Percentiles rank a stretch among this genome's conserved stretches.
Evolutionary conservation across 2,888 invertebrate genomes (phyloP).

Genomic region (Spodoptera littoralis): DNA sequence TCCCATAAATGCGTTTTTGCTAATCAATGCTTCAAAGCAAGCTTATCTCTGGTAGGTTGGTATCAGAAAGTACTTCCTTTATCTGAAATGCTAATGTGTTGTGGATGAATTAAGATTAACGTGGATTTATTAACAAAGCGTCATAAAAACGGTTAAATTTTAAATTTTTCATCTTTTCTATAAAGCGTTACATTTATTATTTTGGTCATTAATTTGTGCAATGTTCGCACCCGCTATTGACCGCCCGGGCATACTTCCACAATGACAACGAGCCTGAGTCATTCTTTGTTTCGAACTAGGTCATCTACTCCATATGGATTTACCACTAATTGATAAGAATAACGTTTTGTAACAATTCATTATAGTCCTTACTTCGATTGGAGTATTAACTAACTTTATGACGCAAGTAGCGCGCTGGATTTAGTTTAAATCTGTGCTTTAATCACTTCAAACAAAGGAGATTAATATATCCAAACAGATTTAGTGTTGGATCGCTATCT

Average conservation of each 20-base stretch:
- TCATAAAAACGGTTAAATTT: neutral
- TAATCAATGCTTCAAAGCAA: neutral
- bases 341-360: constrained; percentile 56
- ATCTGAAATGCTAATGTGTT: neutral
- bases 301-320: constrained; percentile 75
- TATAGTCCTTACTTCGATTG: constrained; percentile 41
- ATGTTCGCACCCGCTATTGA: constrained; percentile 24
- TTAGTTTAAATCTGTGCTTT: constrained; percentile 45
- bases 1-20: no score
- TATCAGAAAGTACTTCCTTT: constrained; percentile 1
- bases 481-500: constrained; percentile 61
- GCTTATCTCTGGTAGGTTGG: neutral
- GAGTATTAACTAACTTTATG: constrained; percentile 32
- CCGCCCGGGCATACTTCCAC: constrained; percentile 68
- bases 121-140: neutral
- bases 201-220: constrained; percentile 26
- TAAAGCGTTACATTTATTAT: neutral
- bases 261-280: constrained; percentile 77
- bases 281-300: constrained; percentile 81
- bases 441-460: constrained; percentile 52
- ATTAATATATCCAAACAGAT: constrained; percentile 71
- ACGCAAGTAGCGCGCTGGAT: constrained; percentile 37
- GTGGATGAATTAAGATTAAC: neutral
- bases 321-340: constrained; percentile 72
- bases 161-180: neutral